Evolutionary conservation across 2,113 vertebrate species (phyloP), one percentile per base, ranked within the genome.

Genomic region (Centrocercus urophasianus): DNA sequence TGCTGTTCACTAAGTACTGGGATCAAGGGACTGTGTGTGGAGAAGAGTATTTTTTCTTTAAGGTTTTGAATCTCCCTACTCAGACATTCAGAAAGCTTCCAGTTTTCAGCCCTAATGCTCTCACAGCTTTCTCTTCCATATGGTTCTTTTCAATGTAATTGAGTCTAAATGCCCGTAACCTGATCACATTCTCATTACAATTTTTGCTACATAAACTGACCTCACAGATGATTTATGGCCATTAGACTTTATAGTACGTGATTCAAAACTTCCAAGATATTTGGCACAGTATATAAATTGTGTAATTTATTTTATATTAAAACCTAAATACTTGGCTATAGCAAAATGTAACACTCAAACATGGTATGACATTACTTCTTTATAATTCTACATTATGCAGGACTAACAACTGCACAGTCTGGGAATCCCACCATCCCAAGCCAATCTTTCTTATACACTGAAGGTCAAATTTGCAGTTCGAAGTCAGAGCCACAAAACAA

Each of bases 111-210:
- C 96, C 78, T 96, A 93, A 72, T 90, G 84, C 67, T 94, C 18
- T 96, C 89, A 96, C 93, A 78, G 57, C 59, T 98, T 97, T 97
- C 95, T 96, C 80, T 95, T 96, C 97, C 98, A 98, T 97, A 97
- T 98, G 97, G 97, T 98, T 98, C 96, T 95, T 97, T 96, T 98
- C 97, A 97, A 10, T 97, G 90, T 97, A 98, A 97, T 97, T 97
- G 96, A 97, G 74, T 95, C 94, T 97, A 97, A 97, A 97, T 96
- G 96, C 90, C 90, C 97, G 97, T 97, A 98, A 98, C 95, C 79
- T 92, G 97, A 98, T 92, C 94, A 74, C 88, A 78, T 96, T 97
- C 96, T 97, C 92, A 93, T 97, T 97, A 96, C 89, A 95, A 84
- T 95, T 97, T 98, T 97, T 97, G 96, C 86, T 97, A 47, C 82